These are phyloP conservation scores for Drepana arcuata DNA, from an alignment of 1,140 invertebrate genomes.

Conservation along the genomic window DNA sequence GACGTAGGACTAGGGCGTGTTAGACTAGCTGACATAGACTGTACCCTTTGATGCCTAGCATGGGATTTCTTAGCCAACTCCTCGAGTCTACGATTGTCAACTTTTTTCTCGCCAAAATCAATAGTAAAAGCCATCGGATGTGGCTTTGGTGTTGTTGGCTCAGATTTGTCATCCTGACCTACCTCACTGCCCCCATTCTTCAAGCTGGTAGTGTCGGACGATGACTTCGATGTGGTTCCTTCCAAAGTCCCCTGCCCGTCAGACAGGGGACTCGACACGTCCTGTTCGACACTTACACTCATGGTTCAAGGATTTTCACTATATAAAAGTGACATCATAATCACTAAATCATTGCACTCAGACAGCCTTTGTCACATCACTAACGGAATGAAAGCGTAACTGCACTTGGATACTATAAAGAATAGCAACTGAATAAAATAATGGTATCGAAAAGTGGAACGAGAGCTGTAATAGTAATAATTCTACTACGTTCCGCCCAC, in stretches of 20 bases:
- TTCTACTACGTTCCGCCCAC: conserved; percentile 46
- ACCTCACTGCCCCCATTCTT: conserved; percentile 42
- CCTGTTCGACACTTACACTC: conserved; percentile 62
- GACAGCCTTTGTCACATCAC: conserved; percentile 42
- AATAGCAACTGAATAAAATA: conserved; percentile 26
- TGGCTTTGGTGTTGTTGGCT: conserved; percentile 47
- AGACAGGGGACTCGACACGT: conserved; percentile 56
- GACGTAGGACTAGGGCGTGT: conserved; percentile 38
- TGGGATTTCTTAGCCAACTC: conserved; percentile 80
- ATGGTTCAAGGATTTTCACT: conserved; percentile 60
- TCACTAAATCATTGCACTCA: conserved; percentile 40
- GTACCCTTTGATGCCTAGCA: conserved; percentile 78
- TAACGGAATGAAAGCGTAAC: no score
- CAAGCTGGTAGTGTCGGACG: conserved; percentile 24
- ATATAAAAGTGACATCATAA: conserved; percentile 66
- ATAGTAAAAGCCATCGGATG: conserved; percentile 77
- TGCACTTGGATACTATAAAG: background rate
- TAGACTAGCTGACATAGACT: conserved; percentile 74
- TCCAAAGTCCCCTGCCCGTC: conserved; percentile 47
- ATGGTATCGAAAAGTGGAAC: conserved; percentile 61
- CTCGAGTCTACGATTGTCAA: conserved; percentile 75
- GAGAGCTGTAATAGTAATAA: conserved; percentile 55
- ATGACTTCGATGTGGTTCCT: conserved; percentile 30
- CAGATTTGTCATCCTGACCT: conserved; percentile 41
- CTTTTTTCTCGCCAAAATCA: conserved; percentile 77